Evolutionary conservation across 2,888 invertebrate genomes (phyloP), one percentile per base, ranked within the genome.

Genomic region (Microchrysa polita): DNA sequence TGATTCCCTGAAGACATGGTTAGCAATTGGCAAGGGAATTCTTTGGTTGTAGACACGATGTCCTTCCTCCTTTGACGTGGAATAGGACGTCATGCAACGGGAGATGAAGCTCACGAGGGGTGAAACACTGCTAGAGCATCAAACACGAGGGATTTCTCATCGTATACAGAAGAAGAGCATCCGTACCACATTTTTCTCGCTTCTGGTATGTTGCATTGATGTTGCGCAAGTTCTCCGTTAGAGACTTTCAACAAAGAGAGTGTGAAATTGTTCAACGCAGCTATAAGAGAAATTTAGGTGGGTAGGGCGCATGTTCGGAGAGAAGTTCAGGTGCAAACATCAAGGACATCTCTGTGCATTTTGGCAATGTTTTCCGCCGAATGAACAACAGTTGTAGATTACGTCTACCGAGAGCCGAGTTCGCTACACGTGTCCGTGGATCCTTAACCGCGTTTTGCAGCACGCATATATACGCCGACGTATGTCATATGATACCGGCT

Each of bases 331-430:
- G 67, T 53, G 67, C 67, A 67, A 53, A 27, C 53, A 65, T 48
- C 65, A 55, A 57, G 63, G 55, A 23, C 63, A 42, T 42, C 63
- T 73, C 71, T 71, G 69, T 75, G 75, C 75, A 75, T 75, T 75
- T 72, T 73, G 72, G 59, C 75, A 74, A 72, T 65, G 75, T 20
- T 73, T 60, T 74, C 72, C 69, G 74, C 67, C 74, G 74, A 67
- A 72, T 73, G 74, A 75, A 74, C 73, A 74, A 72, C 73, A 69
- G 61, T 67, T 55, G 67, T 67, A 63, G 57, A 53, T 55, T 57
- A 69, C 52, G 48, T 69, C 55, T 67, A 53, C 53, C 27, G 67
- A 74, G 67, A 61, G 44, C n/a, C 27, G 40, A 69, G 69, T 57
- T 69, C 42, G 42, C 40, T 72, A 60, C 74, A 72, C 74, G 69